Evolutionary conservation across 2,113 vertebrate genomes (phyloP), one percentile per base, ranked within the genome.

Genomic region (Zapus hudsonius): DNA sequence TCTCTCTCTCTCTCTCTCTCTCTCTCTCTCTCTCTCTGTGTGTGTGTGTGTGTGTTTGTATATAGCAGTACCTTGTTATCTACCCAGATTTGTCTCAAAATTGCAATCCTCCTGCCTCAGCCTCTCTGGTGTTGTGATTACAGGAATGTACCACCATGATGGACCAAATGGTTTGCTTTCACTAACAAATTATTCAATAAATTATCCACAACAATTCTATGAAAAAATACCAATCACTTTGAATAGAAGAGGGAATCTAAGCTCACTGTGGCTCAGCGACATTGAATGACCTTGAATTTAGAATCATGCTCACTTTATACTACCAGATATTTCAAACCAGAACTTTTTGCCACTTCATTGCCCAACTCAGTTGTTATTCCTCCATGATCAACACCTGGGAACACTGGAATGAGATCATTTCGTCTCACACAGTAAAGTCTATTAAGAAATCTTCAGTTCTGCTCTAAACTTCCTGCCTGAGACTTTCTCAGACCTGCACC

Each of bases 101-200:
- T 59, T 23, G 36, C 8, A 13, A 23, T 72, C 6, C 47, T 33
- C 25, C 55, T 63, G 8, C 1, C 22, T 87, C 29, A 63, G 2
- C 22, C 57, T 87, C 38, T 8, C 38, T 11, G 44, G 5, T 47
- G 10, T 19, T 74, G 22, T 3, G 31, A 74, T 74, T 57, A 63
- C 11, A 5, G 2, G 4, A 10, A 3, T 63, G 15, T 57, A 33
- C 29, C 5, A 25, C 12, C 7, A 52, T 33, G 29, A 2, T 82
- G 2, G 19, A 15, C 29, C 22, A 31, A 20, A 5, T 57, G 20
- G 33, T 61, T 61, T 74, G 33, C n/a, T 74, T 2, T 87, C 33
- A 91, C 22, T 79, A 81, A 67, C 4, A 83, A 69, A 1, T 76
- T 19, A 80, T 27, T 81, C 5, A 75, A 44, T 93, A 59, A 87